Evolutionary conservation across 2,888 invertebrate species (phyloP), one percentile per base, ranked within the genome.

Genomic region (Callyntrura guangdongensis): DNA sequence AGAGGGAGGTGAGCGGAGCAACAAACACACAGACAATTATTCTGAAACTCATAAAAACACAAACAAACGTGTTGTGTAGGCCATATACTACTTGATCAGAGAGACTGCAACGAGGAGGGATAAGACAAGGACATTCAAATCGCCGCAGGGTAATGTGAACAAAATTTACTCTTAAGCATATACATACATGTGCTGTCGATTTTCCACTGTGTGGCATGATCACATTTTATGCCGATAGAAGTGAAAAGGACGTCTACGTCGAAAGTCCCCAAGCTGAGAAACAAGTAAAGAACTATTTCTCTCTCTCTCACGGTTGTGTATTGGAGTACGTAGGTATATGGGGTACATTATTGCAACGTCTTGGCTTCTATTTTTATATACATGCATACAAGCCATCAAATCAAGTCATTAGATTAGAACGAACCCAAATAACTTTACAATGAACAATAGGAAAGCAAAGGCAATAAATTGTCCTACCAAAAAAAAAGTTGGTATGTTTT

Each of bases 111-210:
- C 22, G 25, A 67, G 22, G 12, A 12, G 27, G 9, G 27, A 22
- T 8, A 17, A 69, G 17, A 79, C 79, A 79, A 79, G 79, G 79
- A 79, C 79, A 79, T 53, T 79, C 53, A 22, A 20, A 20, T 17
- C 17, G 17, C 47, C 49, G 17, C 49, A 49, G 72, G 47, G 59
- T 17, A 17, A 59, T 36, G 36, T 36, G 36, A 36, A 36, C 36
- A 36, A 36, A n/a, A 36, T 6, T 36, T 36, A 36, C 36, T n/a
- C 36, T 36, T 6, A 6, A 36, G 36, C 3, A 36, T n/a, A n/a
- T n/a, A n/a, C n/a, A 36, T 36, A 36, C 6, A 6, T 36, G 36
- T 3, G 27, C 25, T 3, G 11, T 27, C 4, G 25, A 67, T 67
- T 67, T 27, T 17, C 25, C 11, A 20, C 61, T 6, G 22, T 61